These are phyloP conservation scores for Bergia puertoricense DNA, from an alignment of 92 coral and sea anemone genomes.

Conservation along the genomic window DNA sequence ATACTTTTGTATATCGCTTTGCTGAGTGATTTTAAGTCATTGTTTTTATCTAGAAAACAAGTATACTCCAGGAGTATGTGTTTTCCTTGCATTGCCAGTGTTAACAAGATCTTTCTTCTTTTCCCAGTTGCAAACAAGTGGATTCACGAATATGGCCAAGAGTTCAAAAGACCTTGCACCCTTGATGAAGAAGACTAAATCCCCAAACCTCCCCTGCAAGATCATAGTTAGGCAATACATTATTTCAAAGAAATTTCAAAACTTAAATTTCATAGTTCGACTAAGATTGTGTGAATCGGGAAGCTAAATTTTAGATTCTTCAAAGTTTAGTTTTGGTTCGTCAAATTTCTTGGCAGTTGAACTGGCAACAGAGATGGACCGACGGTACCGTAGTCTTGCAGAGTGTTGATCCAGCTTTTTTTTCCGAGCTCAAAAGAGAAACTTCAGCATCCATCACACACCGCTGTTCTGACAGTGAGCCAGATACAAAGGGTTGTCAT, in stretches of 20 bases:
- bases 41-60: neutral
- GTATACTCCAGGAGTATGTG: too few relatives aligned
- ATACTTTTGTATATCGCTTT: too few relatives aligned
- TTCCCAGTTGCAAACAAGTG: constrained; percentile 95
- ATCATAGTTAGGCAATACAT: neutral
- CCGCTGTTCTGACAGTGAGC: neutral
- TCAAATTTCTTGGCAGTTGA: too few relatives aligned
- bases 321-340: too few relatives aligned
- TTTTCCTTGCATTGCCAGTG: too few relatives aligned
- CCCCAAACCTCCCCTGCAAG: neutral
- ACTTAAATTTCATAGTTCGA: too few relatives aligned
- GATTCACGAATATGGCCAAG: constrained; percentile 81
- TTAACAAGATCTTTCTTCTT: constrained; percentile 1
- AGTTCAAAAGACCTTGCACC: constrained; percentile 78
- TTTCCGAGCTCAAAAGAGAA: neutral
- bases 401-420: too few relatives aligned
- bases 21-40: too few relatives aligned
- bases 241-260: neutral
- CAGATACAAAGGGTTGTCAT: neutral
- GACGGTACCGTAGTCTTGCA: too few relatives aligned
- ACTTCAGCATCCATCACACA: neutral
- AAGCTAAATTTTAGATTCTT: too few relatives aligned
- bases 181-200: constrained; percentile 44
- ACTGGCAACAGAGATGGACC: too few relatives aligned
- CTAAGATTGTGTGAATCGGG: too few relatives aligned